These are phyloP conservation scores for Xanthorhoe spadicearia DNA, from an alignment of 2,888 invertebrate genomes.

Conservation along the genomic window DNA sequence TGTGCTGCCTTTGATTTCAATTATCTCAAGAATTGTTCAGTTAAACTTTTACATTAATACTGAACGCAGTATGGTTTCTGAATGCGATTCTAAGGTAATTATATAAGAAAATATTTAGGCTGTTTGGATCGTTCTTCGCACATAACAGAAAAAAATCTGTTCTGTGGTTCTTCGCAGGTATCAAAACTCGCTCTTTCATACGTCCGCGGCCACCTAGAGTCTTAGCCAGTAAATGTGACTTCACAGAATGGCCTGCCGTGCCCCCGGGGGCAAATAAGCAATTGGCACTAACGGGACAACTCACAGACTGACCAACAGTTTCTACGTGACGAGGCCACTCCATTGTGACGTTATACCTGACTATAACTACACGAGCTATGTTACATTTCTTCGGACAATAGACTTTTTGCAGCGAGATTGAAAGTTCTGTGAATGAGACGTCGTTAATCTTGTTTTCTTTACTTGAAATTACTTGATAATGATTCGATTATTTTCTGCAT, in stretches of 20 bases:
- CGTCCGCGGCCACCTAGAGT: conserved; percentile 1
- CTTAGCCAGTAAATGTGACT: conserved; percentile 12
- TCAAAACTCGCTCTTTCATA: not conserved
- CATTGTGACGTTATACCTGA: conserved; percentile 22
- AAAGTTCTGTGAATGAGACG: conserved; percentile 26
- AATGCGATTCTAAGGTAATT: too few species aligned
- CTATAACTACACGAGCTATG: conserved; percentile 22
- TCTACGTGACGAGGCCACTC: conserved; percentile 27
- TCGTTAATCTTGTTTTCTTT: conserved; percentile 16
- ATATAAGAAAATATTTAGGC: too few species aligned
- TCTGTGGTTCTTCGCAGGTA: too few species aligned
- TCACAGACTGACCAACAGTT: conserved; percentile 24
- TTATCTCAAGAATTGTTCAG: not conserved
- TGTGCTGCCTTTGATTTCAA: not conserved
- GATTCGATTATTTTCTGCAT: not conserved
- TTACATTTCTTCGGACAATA: conserved; percentile 27
- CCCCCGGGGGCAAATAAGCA: conserved; percentile 30
- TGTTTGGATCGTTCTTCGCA: too few species aligned
- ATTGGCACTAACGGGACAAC: conserved; percentile 35
- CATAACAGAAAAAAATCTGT: too few species aligned
- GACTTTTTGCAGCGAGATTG: conserved; percentile 29
- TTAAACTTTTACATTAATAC: not conserved
- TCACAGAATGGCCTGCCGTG: conserved; percentile 17
- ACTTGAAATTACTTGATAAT: conserved; percentile 8
- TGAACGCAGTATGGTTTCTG: too few species aligned